Conservation (phyloP, 2,797 vertebrate species). For the Sibirionetta formosa region DNA sequence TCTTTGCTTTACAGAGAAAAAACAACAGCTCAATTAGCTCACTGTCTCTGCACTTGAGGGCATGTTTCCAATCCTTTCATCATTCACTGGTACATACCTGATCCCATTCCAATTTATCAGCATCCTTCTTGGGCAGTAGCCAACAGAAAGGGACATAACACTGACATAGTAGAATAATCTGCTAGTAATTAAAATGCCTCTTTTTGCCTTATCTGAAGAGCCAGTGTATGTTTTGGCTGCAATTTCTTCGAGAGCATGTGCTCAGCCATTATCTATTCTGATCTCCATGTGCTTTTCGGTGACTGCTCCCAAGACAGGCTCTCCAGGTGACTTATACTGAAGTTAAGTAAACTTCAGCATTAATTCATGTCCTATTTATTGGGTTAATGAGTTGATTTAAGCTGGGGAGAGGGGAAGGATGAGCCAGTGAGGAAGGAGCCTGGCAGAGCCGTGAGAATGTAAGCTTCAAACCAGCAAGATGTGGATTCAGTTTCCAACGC, state of each 20-base stretch:
- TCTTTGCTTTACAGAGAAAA: constrained; percentile 43
- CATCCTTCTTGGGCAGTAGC: constrained; percentile 42
- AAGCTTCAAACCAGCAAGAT: background rate
- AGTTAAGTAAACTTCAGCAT: background rate
- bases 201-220: background rate
- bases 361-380: background rate
- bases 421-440: background rate
- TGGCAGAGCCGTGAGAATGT: accelerated
- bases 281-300: background rate
- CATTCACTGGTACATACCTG: constrained; percentile 39
- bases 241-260: background rate
- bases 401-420: background rate
- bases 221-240: background rate
- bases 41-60: constrained; percentile 30
- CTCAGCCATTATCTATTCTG: background rate
- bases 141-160: constrained; percentile 28
- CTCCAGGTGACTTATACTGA: background rate
- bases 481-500: background rate
- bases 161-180: constrained; percentile 32
- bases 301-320: background rate
- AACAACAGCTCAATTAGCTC: constrained; percentile 66
- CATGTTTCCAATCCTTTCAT: constrained; percentile 60
- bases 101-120: constrained; percentile 67
- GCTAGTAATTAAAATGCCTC: constrained; percentile 27
- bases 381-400: background rate